Base-by-base conservation (phyloP, 2,888 invertebrate species). In the Frankliniella intonsa region DNA sequence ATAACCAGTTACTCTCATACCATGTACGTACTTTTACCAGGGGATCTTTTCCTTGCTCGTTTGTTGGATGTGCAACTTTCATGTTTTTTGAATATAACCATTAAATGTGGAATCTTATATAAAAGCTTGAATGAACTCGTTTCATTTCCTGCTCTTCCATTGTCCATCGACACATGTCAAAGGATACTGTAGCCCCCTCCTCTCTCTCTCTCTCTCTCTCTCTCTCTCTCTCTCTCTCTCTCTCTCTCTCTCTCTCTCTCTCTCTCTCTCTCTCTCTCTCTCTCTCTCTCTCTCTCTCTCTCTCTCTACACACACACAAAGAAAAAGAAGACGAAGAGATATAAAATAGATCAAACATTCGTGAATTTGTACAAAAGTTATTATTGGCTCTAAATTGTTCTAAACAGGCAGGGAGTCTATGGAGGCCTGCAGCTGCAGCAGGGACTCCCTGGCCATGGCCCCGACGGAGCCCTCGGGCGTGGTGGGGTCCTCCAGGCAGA, bases 401-500 rank as follows among this genome's bases (percentile, higher is more conserved):
- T 62, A 76, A 12, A 22, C 69, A 12, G 69, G 69, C 25, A 76
- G 69, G 11, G 69, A 76, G 25, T 76, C 69, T 22, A 76, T 25
- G 69, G 88, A 88, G 65, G 86, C 84, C 79, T 87, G 86, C 14
- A 89, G 85, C 83, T 88, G 86, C 19, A 82, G 84, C 69, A 89
- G 86, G 9, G 91, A 91, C 80, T 90, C 89, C 82, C 87, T 81
- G 19, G 83, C 84, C 69, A 85, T 83, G 65, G 83, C 81, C 9
- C 84, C 86, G 65, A 86, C 85, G n/a, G 83, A 83, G n/a, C 86
- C 87, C 82, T 87, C 87, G 10, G 85, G 82, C 10, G 86, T 85
- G n/a, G 83, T 83, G 11, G 86, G 85, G 80, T 86, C 85, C 84
- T 88, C 88, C 81, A 87, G 84, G 9, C 81, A 83, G 83, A 87